phyloP scores from a whole-genome alignment of 2,113 vertebrate species.

The Shinisaurus crocodilurus region DNA sequence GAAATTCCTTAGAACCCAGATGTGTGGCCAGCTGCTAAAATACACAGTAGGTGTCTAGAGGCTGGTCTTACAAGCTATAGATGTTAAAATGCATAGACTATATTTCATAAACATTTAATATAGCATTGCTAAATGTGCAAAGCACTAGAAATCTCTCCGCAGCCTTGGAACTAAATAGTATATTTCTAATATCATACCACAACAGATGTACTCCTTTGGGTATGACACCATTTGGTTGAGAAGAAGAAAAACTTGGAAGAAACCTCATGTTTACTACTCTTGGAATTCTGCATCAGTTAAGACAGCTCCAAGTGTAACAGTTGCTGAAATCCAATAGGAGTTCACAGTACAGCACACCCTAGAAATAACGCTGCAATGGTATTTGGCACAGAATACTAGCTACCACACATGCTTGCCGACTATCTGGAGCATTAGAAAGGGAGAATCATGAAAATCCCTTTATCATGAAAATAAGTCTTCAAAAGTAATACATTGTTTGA shows the following conservation, averaged over 20 bases:
- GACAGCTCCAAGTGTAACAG: slow-evolving; percentile 63
- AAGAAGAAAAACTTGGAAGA: slow-evolving; percentile 64
- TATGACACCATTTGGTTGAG: slow-evolving; percentile 71
- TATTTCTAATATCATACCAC: slow-evolving; percentile 69
- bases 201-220: slow-evolving; percentile 76
- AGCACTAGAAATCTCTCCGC: slow-evolving; percentile 69
- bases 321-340: slow-evolving; percentile 69
- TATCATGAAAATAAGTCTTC: background rate
- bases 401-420: slow-evolving; percentile 14
- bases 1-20: background rate
- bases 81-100: background rate
- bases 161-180: slow-evolving; percentile 69
- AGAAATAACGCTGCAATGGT: slow-evolving; percentile 64
- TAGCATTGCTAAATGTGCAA: slow-evolving; percentile 49
- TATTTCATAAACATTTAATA: slow-evolving; percentile 61
- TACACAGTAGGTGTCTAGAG: background rate
- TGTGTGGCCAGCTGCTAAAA: slow-evolving; percentile 11
- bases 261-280: slow-evolving; percentile 69
- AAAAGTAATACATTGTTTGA: slow-evolving; percentile 9
- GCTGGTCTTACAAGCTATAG: background rate
- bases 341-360: slow-evolving; percentile 42
- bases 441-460: slow-evolving; percentile 7
- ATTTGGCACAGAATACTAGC: slow-evolving; percentile 41
- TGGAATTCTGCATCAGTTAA: slow-evolving; percentile 66
- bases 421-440: slow-evolving; percentile 7